Evolutionary conservation across 1,140 invertebrate genomes (phyloP).

Genomic region (Camponotus pennsylvanicus): DNA sequence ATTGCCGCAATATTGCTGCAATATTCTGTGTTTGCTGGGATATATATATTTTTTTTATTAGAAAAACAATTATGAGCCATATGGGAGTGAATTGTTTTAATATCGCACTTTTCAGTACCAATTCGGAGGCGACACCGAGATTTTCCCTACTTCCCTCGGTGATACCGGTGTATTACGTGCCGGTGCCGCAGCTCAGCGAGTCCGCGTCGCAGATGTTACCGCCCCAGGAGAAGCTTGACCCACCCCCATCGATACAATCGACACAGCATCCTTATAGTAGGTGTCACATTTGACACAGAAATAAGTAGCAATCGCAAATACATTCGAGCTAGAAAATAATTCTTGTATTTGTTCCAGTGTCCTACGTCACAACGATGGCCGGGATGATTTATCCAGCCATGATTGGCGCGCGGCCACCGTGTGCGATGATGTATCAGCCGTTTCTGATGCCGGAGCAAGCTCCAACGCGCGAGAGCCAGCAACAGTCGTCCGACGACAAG

Average conservation of each 20-base stretch:
- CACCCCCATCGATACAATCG: conserved; percentile 66
- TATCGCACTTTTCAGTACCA: conserved; percentile 47
- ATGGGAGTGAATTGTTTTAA: background rate
- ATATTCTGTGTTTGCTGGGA: no score
- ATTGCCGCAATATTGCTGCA: no score
- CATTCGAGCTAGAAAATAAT: conserved; percentile 3
- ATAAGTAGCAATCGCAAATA: background rate
- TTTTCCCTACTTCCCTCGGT: conserved; percentile 82
- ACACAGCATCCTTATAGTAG: conserved; percentile 75
- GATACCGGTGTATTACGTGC: conserved; percentile 89
- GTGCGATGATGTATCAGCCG: conserved; percentile 85
- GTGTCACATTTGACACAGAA: conserved; percentile 20
- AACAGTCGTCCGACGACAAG: conserved; percentile 35
- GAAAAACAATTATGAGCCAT: background rate
- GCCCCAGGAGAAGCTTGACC: conserved; percentile 75
- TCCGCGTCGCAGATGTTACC: conserved; percentile 8
- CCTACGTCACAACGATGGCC: conserved; percentile 81
- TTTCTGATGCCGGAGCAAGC: conserved; percentile 80
- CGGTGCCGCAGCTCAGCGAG: conserved; percentile 76
- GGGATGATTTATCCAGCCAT: conserved; percentile 87
- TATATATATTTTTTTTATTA: no score
- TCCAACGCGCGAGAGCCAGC: conserved; percentile 37
- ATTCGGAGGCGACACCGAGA: conserved; percentile 63
- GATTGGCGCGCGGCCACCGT: conserved; percentile 79
- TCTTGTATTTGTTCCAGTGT: conserved; percentile 73